A percentile compares a stretch with the other conserved stretches of the same genome.
Conservation (phyloP, 2,888 invertebrate species). For the Iselma pallidipennis region DNA sequence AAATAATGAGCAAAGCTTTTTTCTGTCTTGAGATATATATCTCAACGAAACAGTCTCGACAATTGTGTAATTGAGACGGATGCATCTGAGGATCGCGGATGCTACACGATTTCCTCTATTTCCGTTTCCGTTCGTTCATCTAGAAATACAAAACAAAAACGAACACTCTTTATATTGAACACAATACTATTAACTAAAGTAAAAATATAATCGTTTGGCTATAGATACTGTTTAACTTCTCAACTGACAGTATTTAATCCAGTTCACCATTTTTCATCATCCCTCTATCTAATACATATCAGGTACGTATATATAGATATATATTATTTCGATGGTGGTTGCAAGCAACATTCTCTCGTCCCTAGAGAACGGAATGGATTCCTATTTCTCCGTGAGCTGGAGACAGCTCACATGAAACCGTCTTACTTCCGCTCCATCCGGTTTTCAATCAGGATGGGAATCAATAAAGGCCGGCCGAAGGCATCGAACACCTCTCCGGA, state of each 20-base stretch:
- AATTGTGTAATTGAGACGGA: conserved; percentile 23
- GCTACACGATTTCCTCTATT: neutral
- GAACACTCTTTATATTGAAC: neutral
- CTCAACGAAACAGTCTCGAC: conserved; percentile 12
- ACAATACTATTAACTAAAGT: neutral
- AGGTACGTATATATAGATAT: conserved; percentile 1
- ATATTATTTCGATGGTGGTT: conserved; percentile 28
- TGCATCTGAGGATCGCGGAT: conserved; percentile 1
- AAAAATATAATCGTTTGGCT: neutral
- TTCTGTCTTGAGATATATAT: conserved; percentile 19
- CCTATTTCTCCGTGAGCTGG: conserved; percentile 45
- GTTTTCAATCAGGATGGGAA: conserved; percentile 54
- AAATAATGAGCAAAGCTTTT: conserved; percentile 14
- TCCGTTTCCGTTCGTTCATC: neutral
- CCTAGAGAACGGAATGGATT: conserved; percentile 45
- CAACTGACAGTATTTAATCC: neutral
- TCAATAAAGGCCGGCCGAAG: conserved; percentile 44
- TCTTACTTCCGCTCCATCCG: conserved; percentile 55
- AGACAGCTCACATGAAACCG: conserved; percentile 49
- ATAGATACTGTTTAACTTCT: neutral
- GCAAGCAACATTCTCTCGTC: conserved; percentile 26
- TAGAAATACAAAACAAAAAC: conserved; percentile 7
- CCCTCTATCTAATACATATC: neutral
- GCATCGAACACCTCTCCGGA: conserved; percentile 27
- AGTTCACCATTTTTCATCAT: no score